These are phyloP conservation scores for Sander lucioperca DNA, from an alignment of 2,113 vertebrate genomes.

Conservation along the genomic window DNA sequence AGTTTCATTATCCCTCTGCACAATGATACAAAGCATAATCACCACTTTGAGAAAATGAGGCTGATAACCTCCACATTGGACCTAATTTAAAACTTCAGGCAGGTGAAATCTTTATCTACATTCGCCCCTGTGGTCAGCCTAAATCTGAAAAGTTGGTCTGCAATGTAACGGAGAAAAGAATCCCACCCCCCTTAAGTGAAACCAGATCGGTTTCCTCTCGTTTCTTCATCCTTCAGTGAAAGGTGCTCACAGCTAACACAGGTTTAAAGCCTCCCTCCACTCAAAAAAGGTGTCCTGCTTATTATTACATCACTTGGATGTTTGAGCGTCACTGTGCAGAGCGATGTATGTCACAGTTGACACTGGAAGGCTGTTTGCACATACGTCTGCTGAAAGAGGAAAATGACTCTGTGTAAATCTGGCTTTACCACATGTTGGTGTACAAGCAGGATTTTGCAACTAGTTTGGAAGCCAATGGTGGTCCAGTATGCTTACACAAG, in stretches of 20 bases:
- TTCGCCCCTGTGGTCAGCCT: background rate
- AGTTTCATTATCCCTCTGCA: constrained; percentile 25
- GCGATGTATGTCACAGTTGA: background rate
- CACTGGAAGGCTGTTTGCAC: background rate
- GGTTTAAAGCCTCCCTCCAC: background rate
- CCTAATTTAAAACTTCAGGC: constrained; percentile 30
- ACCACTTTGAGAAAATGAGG: constrained; percentile 7
- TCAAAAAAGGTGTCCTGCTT: background rate
- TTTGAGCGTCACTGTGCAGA: background rate
- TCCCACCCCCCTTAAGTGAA: background rate
- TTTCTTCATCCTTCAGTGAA: background rate
- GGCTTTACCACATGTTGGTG: background rate
- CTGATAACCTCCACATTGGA: constrained; percentile 4
- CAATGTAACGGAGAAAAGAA: background rate
- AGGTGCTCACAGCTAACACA: background rate
- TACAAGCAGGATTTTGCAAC: background rate
- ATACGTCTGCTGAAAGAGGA: background rate
- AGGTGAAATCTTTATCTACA: background rate
- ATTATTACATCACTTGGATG: background rate
- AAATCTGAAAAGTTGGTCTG: background rate
- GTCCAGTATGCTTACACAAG: background rate
- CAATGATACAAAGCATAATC: background rate
- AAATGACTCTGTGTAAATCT: background rate
- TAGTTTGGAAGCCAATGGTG: background rate
- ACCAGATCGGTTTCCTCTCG: background rate